Conservation (phyloP, 2,113 vertebrate genomes). For the Etia nguti region DNA sequence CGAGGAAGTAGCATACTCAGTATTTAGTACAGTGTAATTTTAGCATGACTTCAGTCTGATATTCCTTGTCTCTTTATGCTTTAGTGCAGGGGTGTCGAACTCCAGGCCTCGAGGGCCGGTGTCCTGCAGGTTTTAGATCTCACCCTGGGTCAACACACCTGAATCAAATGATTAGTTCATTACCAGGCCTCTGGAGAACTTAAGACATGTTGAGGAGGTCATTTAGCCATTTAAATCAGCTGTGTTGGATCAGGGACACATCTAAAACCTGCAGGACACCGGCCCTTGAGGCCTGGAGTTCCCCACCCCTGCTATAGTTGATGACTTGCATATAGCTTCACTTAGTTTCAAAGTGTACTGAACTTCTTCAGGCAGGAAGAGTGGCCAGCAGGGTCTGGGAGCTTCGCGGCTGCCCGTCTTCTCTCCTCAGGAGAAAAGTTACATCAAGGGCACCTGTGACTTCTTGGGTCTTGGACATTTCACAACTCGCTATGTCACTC, state of each 20-base stretch:
- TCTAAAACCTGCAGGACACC: no score
- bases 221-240: no score
- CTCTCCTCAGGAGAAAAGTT: slow-evolving; percentile 82
- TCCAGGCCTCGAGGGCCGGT: no score
- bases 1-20: neutral
- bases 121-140: no score
- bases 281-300: no score
- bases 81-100: no score
- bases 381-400: slow-evolving; percentile 80
- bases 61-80: neutral
- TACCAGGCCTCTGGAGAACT: no score
- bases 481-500: slow-evolving; percentile 80
- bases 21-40: neutral
- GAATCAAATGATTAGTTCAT: no score
- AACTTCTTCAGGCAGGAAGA: slow-evolving; percentile 77
- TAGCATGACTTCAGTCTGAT: neutral
- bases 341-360: neutral
- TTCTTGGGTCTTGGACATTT: slow-evolving; percentile 89
- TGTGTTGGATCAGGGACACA: no score
- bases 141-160: no score
- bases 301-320: no score
- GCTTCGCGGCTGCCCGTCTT: slow-evolving; percentile 82
- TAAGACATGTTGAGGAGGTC: no score
- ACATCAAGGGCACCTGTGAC: slow-evolving; percentile 83
- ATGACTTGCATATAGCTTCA: neutral